Percentiles rank a stretch among this genome's conserved stretches.
Conservation (phyloP, 2,888 invertebrate genomes). For the Melipona bicolor region DNA sequence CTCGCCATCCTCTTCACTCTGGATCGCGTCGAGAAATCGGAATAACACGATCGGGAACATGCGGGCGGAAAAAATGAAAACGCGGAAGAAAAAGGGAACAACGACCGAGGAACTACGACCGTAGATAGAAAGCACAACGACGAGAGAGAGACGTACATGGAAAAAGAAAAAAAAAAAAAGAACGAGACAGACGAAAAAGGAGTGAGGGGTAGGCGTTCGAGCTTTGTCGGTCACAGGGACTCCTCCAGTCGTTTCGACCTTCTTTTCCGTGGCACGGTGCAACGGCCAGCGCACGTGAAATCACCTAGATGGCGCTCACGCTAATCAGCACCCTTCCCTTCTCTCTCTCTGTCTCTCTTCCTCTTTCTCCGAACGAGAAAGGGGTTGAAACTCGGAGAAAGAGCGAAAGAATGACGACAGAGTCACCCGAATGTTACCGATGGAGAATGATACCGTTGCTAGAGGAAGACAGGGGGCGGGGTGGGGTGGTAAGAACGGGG, state of each 20-base stretch:
- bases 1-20: background rate
- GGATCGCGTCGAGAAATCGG: background rate
- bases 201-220: background rate
- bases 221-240: slow-evolving; percentile 61
- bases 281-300: slow-evolving; percentile 58
- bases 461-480: background rate
- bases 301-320: slow-evolving; percentile 57
- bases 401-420: slow-evolving; percentile 31
- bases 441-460: background rate
- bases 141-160: too few relatives aligned
- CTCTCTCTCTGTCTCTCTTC: background rate
- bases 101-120: background rate
- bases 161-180: background rate
- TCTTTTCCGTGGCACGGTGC: slow-evolving; percentile 61
- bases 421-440: background rate
- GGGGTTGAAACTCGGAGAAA: background rate
- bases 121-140: background rate
- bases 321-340: slow-evolving; percentile 47
- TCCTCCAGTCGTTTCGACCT: slow-evolving; percentile 62
- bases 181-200: background rate
- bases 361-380: background rate
- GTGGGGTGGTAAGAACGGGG: background rate
- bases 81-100: too few relatives aligned
- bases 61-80: background rate
- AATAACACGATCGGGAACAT: background rate